These are phyloP conservation scores for Ariolimax columbianus DNA, from an alignment of 2,888 invertebrate genomes.

Conservation along the genomic window DNA sequence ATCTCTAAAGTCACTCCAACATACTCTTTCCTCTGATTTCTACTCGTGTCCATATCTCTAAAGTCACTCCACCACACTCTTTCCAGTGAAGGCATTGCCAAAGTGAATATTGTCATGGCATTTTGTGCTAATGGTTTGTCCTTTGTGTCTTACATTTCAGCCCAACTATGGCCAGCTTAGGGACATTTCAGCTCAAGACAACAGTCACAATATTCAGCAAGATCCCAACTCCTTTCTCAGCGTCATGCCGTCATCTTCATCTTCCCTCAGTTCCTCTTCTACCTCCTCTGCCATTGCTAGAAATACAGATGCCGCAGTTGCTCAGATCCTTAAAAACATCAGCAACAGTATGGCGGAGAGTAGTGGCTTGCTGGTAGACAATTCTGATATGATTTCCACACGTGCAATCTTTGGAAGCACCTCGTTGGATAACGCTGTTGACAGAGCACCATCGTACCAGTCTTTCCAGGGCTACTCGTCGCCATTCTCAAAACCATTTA, in stretches of 20 bases:
- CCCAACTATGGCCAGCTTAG: constrained; percentile 50
- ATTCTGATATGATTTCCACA: constrained; percentile 3
- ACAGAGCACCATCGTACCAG: constrained; percentile 22
- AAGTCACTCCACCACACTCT: background rate
- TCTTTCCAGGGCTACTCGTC: constrained; percentile 35
- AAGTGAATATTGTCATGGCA: no score
- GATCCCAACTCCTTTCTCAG: constrained; percentile 36
- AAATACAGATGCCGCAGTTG: constrained; percentile 50
- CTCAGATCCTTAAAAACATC: constrained; percentile 51
- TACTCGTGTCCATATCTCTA: background rate
- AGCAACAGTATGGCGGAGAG: constrained; percentile 48
- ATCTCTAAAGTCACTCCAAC: no score
- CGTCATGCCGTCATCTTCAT: constrained; percentile 17
- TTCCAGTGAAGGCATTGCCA: background rate
- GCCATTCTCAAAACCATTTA: constrained; percentile 35
- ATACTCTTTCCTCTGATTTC: no score
- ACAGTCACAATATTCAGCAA: constrained; percentile 52
- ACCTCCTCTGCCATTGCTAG: constrained; percentile 35
- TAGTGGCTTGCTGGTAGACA: constrained; percentile 17
- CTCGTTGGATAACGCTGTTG: constrained; percentile 12
- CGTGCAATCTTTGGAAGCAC: background rate
- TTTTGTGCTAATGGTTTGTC: background rate
- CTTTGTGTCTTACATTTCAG: constrained; percentile 8
- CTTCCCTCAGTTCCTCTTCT: constrained; percentile 24
- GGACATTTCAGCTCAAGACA: constrained; percentile 53